A percentile compares a stretch with the other conserved stretches of the same genome.
phyloP scores from a whole-genome alignment of 2,113 vertebrate species.

The Strix uralensis region DNA sequence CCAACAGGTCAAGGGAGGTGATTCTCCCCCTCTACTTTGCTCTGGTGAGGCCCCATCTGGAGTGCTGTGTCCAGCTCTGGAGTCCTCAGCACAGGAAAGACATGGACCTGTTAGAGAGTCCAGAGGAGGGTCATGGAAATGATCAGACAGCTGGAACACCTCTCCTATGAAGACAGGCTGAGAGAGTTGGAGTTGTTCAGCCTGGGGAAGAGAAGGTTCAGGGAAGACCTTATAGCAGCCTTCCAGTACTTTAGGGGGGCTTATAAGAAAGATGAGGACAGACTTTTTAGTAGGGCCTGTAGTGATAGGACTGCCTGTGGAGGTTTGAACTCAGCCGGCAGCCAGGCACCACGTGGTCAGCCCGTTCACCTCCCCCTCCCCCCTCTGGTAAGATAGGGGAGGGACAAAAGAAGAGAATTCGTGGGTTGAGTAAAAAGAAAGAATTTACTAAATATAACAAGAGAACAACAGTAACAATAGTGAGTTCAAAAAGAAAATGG shows the following conservation, averaged over 20 bases:
- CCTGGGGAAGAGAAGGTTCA: neutral
- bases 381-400: no score
- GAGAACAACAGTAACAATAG: no score
- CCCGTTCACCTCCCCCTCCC: no score
- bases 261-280: neutral
- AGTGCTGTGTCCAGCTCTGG: neutral
- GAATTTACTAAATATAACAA: no score
- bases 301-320: neutral
- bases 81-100: neutral
- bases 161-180: neutral
- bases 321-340: no score
- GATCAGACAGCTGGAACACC: neutral
- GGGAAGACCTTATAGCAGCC: neutral
- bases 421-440: no score
- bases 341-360: no score
- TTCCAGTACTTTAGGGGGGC: neutral
- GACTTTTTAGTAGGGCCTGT: neutral
- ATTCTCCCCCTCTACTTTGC: neutral
- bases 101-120: neutral
- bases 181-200: neutral
- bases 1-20: neutral
- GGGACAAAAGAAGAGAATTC: no score
- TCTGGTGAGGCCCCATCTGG: neutral
- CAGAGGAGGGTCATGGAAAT: neutral
- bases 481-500: no score